Evolutionary conservation across 2,888 invertebrate genomes (phyloP), one percentile per base, ranked within the genome.

Genomic region (Girardia tigrina): DNA sequence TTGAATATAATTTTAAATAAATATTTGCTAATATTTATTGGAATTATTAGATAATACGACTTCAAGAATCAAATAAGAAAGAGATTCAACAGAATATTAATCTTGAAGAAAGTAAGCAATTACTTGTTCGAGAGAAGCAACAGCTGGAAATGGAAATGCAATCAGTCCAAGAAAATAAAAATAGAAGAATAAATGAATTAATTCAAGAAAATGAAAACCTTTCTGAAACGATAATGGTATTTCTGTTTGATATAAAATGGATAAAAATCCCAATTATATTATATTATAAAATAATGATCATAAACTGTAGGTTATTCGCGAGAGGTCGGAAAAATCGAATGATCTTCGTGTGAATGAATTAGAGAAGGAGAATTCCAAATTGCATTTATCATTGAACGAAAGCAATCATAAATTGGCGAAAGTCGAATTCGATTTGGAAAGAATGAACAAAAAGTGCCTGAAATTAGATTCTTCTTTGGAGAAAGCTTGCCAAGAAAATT

Each of bases 241-340:
- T 12, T 20, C 4, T 56, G n/a, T 12, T 20, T 20, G 4, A 12
- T 4, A 56, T n/a, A 56, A n/a, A n/a, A n/a, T n/a, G n/a, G n/a
- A n/a, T n/a, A n/a, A n/a, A n/a, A n/a, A n/a, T n/a, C n/a, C n/a
- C n/a, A n/a, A n/a, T n/a, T n/a, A n/a, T n/a, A n/a, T n/a, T n/a
- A n/a, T n/a, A n/a, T n/a, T n/a, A n/a, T n/a, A n/a, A n/a, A n/a
- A n/a, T n/a, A n/a, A n/a, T n/a, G n/a, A n/a, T n/a, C n/a, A n/a
- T n/a, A 86, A 91, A 42, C 88, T 90, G 78, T 90, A 91, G 81
- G 90, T 89, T 2, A 89, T 92, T 77, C 89, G 91, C 82, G 88
- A 90, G 79, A 87, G 92, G 28, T 84, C 81, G 89, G 91, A 56
- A 90, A 91, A 84, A 89, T 91, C 85, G 85, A 81, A 81, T 72